phyloP scores from a whole-genome alignment of 2,797 vertebrate genomes.

The Xerus rutilus region DNA sequence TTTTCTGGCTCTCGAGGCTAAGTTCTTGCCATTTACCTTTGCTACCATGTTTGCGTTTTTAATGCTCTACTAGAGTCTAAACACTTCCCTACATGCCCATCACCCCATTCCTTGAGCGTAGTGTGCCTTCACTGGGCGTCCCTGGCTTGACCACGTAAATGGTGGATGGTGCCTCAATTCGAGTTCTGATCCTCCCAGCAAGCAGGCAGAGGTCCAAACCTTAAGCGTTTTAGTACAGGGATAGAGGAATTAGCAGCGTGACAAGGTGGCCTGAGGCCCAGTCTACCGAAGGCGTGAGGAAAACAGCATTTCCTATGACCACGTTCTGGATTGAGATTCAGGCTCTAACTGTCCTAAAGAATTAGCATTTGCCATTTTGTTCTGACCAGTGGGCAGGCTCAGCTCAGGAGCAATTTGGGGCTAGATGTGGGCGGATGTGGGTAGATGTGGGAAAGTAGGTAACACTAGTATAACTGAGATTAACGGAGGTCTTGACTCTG shows the following conservation, averaged over 20 bases:
- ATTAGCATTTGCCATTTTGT: slow-evolving; percentile 5
- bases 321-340: not conserved
- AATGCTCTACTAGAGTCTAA: not conserved
- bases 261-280: not conserved
- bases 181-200: not conserved
- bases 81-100: not conserved
- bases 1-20: slow-evolving; percentile 1
- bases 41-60: not conserved
- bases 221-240: not conserved
- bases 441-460: slow-evolving; percentile 36
- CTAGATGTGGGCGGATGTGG: slow-evolving; percentile 58
- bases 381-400: slow-evolving; percentile 9
- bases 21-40: not conserved
- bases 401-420: slow-evolving; percentile 12
- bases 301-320: not conserved
- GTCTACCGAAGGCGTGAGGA: not conserved
- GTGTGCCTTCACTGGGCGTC: not conserved
- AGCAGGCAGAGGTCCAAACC: not conserved
- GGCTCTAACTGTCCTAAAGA: not conserved
- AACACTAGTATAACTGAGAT: slow-evolving; percentile 9
- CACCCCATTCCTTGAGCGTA: not conserved
- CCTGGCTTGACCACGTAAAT: not conserved
- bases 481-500: not conserved
- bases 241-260: not conserved
- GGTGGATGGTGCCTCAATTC: not conserved